These are phyloP conservation scores for Rotaria macrura DNA, from an alignment of 2,888 invertebrate species.

Conservation along the genomic window DNA sequence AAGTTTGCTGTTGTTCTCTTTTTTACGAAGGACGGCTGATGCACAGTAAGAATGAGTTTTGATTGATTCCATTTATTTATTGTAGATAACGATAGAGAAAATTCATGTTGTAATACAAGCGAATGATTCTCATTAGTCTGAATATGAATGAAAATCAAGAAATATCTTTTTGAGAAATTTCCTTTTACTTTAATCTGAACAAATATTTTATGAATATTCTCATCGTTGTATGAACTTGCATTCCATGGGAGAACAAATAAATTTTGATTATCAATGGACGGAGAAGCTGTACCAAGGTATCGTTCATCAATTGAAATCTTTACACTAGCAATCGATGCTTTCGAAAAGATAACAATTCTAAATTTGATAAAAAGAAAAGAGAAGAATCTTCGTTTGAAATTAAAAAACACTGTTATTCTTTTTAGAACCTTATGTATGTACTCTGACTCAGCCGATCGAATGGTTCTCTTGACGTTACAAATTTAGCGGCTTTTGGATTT, in stretches of 20 bases:
- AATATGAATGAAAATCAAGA: too few relatives aligned
- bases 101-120: background rate
- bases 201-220: slow-evolving; percentile 56
- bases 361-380: slow-evolving; percentile 55
- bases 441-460: slow-evolving; percentile 60
- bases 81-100: slow-evolving; percentile 3
- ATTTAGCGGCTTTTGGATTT: slow-evolving; percentile 74
- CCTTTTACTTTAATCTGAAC: slow-evolving; percentile 38
- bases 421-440: slow-evolving; percentile 62
- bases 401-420: background rate
- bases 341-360: slow-evolving; percentile 68
- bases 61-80: background rate
- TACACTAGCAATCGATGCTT: slow-evolving; percentile 58
- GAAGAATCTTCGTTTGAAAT: too few relatives aligned
- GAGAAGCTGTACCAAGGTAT: slow-evolving; percentile 52
- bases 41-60: background rate
- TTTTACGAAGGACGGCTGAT: background rate
- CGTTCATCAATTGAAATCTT: slow-evolving; percentile 60
- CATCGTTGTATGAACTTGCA: slow-evolving; percentile 58
- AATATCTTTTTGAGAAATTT: too few relatives aligned
- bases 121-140: slow-evolving; percentile 17
- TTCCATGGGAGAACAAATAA: slow-evolving; percentile 66
- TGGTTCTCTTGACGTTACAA: slow-evolving; percentile 62
- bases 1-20: too few relatives aligned
- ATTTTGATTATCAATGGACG: slow-evolving; percentile 56